Conservation (phyloP, 2,113 vertebrate species). For the Nansenia antarctica region DNA sequence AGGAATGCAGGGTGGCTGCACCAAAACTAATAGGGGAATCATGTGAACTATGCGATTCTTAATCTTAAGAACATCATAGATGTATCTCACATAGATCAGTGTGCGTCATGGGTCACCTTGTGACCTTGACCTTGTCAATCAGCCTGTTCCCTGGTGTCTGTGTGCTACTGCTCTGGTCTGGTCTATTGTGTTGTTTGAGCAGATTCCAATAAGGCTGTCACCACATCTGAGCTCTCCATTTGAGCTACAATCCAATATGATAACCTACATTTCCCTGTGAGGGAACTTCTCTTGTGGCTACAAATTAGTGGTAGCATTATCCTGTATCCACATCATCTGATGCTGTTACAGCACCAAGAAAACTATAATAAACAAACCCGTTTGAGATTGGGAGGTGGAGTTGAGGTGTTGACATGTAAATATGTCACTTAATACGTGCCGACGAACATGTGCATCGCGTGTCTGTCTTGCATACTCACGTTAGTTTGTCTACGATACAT, state of each 20-base stretch:
- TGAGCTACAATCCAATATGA: not conserved
- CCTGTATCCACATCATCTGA: too few species aligned
- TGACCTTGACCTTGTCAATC: not conserved
- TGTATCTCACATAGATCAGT: not conserved
- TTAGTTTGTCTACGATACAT: not conserved
- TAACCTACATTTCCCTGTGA: not conserved
- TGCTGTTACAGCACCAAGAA: too few species aligned
- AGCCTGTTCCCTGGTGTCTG: too few species aligned
- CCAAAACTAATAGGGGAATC: not conserved
- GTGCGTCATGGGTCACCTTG: not conserved
- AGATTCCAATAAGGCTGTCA: not conserved
- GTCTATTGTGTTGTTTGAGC: too few species aligned
- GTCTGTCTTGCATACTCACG: not conserved
- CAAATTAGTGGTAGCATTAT: too few species aligned
- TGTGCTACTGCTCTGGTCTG: too few species aligned
- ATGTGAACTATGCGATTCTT: not conserved
- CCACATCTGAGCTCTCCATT: not conserved
- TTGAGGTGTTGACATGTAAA: too few species aligned
- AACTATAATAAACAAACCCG: too few species aligned
- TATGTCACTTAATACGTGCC: not conserved
- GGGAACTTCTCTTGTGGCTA: too few species aligned
- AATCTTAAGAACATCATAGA: not conserved
- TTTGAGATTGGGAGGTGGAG: too few species aligned
- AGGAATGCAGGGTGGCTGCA: not conserved
- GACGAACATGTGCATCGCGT: too few species aligned